Conservation (phyloP, 1,140 invertebrate species). For the Achroia grisella region DNA sequence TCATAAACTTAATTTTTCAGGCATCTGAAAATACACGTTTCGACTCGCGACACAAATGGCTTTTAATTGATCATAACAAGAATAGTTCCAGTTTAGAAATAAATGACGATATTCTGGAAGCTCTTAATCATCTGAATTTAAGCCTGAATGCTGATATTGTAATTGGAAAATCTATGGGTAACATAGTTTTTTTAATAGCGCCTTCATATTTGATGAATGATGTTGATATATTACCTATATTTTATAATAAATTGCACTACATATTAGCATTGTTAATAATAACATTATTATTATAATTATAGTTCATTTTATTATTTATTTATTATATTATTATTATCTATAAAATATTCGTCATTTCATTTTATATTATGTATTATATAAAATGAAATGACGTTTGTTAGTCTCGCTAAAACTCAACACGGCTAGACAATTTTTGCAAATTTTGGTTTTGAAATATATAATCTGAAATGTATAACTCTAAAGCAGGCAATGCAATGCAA, state of each 20-base stretch:
- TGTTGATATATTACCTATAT: neutral
- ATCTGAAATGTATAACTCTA: no score
- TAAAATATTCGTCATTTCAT: no score
- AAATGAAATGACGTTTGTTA: no score
- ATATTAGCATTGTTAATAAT: neutral
- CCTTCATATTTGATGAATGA: neutral
- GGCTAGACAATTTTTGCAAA: no score
- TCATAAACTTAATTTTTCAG: constrained; percentile 13
- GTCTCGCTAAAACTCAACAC: no score
- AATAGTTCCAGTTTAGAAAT: constrained; percentile 1
- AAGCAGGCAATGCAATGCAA: no score
- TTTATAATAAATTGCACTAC: neutral
- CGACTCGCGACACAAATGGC: constrained; percentile 26
- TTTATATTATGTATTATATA: no score
- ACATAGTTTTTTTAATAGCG: no score
- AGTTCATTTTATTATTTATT: no score
- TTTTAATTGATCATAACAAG: constrained; percentile 15
- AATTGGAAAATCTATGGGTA: constrained; percentile 12
- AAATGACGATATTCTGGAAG: neutral
- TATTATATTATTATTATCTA: no score
- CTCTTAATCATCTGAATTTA: constrained; percentile 22
- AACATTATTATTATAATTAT: no score
- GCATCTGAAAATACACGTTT: constrained; percentile 26
- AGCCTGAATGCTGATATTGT: constrained; percentile 29
- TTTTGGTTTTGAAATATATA: no score